phyloP scores from a whole-genome alignment of 2,113 vertebrate genomes.

The Lophotis ruficrista region DNA sequence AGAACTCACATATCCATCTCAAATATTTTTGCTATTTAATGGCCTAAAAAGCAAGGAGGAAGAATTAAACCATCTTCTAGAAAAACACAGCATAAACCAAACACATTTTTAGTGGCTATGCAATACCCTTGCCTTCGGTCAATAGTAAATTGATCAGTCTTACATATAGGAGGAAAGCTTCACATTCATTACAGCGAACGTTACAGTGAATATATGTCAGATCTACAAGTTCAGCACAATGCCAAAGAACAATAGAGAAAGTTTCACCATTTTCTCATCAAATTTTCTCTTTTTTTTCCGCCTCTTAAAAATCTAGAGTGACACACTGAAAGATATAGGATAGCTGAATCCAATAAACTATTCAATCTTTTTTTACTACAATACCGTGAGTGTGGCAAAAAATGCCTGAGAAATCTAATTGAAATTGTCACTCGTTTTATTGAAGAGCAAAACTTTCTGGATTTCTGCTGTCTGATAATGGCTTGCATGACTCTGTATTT shows the following conservation, averaged over 20 bases:
- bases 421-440: slow-evolving; percentile 7
- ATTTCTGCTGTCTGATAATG: background rate
- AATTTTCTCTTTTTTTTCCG: background rate
- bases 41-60: background rate
- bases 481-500: background rate
- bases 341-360: background rate
- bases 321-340: background rate
- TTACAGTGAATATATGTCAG: background rate
- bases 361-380: background rate
- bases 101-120: background rate
- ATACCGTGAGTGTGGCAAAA: background rate
- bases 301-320: slow-evolving; percentile 5
- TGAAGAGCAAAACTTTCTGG: background rate
- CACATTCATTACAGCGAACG: background rate
- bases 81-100: fast-evolving
- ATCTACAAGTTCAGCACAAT: background rate
- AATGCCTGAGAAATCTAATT: background rate
- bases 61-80: background rate
- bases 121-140: background rate
- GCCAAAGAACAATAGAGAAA: background rate
- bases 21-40: background rate
- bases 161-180: background rate
- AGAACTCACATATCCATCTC: background rate
- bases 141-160: background rate
- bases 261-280: background rate